Percentiles rank a stretch among this genome's conserved stretches.
Evolutionary conservation across 2,888 invertebrate species (phyloP).

Genomic region (Parnassius smintheus): DNA sequence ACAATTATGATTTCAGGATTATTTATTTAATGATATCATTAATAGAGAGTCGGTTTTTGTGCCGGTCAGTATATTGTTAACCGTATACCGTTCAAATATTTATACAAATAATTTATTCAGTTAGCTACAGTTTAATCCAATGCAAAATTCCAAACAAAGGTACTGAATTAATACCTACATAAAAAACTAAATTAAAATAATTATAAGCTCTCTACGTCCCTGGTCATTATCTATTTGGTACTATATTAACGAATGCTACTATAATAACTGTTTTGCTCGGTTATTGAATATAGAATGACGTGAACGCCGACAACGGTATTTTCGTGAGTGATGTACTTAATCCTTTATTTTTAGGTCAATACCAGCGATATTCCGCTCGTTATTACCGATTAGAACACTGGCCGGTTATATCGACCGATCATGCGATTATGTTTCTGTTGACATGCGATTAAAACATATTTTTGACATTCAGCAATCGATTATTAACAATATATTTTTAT

Average conservation of each 20-base stretch:
- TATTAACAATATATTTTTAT: not conserved
- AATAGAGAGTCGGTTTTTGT: no score
- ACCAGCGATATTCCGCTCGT: conserved; percentile 29
- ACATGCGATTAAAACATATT: conserved; percentile 28
- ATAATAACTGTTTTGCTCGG: conserved; percentile 31
- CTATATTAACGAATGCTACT: conserved; percentile 27
- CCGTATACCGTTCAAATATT: no score
- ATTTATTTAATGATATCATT: no score
- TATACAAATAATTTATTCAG: no score
- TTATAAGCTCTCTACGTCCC: conserved; percentile 12
- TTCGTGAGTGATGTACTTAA: conserved; percentile 32
- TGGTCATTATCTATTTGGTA: conserved; percentile 30
- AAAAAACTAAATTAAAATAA: conserved; percentile 11
- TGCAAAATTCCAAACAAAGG: no score
- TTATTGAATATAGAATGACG: conserved; percentile 34
- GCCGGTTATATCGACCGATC: conserved; percentile 31
- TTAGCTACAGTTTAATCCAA: no score
- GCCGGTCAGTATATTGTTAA: no score
- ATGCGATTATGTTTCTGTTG: conserved; percentile 27
- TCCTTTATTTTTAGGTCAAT: conserved; percentile 38
- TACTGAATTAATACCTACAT: no score
- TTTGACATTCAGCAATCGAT: conserved; percentile 6
- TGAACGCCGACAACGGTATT: conserved; percentile 28
- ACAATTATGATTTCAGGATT: no score
- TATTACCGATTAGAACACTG: conserved; percentile 20